Evolutionary conservation across 2,113 vertebrate genomes (phyloP).

Genomic region (Mastomys natalensis): DNA sequence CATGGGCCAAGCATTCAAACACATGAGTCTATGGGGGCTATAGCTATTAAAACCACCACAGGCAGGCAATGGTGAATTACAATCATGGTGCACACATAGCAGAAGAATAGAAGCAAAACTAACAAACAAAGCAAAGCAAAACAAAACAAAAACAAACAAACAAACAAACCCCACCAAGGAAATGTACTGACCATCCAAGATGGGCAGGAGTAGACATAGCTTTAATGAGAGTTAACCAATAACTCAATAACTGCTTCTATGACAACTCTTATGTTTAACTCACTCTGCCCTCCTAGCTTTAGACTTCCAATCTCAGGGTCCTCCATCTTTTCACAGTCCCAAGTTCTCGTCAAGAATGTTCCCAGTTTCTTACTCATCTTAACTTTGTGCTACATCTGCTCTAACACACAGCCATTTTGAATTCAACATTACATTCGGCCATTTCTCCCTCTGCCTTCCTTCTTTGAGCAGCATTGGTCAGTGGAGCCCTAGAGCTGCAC

Average conservation of each 20-base stretch:
- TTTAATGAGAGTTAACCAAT: not conserved
- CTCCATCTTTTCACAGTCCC: not conserved
- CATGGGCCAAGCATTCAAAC: too few relatives aligned
- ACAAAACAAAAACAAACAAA: too few relatives aligned
- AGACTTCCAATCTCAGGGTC: not conserved
- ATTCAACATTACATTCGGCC: not conserved
- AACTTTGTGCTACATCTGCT: not conserved
- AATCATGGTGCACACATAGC: not conserved
- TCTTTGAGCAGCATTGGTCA: not conserved
- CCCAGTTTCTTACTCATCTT: not conserved
- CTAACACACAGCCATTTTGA: not conserved
- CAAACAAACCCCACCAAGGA: not conserved
- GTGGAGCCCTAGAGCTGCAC: not conserved
- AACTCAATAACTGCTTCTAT: not conserved
- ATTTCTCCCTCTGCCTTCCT: constrained; percentile 27
- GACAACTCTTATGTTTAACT: not conserved
- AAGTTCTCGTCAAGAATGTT: not conserved
- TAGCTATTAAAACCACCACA: too few relatives aligned
- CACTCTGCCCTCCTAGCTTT: not conserved
- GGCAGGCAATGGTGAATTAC: too few relatives aligned
- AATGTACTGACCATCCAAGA: not conserved
- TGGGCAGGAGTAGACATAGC: rapidly evolving
- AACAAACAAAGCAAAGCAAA: too few relatives aligned
- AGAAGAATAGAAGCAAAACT: not conserved
- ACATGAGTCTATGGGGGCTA: too few relatives aligned